Conservation (phyloP, 53 echinoderm and acorn worm genomes). For the Echinarachnius parma region DNA sequence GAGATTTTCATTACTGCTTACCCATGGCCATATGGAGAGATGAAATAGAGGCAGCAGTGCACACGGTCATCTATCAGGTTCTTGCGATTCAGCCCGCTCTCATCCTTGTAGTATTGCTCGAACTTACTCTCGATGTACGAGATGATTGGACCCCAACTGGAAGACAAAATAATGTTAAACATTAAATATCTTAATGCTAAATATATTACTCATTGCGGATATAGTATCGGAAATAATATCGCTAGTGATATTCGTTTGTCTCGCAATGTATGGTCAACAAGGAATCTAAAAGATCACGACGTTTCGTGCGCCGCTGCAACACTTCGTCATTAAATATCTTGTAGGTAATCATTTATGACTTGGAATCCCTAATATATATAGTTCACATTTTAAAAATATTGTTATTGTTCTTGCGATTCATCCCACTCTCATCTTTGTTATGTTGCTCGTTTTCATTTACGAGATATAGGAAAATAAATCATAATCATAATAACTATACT, state of each 20-base stretch:
- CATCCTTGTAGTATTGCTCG: conserved; percentile 87
- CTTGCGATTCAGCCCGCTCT: conserved; percentile 89
- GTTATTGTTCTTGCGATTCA: conserved; percentile 86
- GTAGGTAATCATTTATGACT: no score
- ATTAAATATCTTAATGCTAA: background rate
- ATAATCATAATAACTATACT: conserved; percentile 67
- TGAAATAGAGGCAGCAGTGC: conserved; percentile 96
- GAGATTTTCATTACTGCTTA: conserved; percentile 60
- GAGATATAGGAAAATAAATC: conserved; percentile 74
- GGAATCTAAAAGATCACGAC: no score
- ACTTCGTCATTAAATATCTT: no score
- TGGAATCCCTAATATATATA: no score
- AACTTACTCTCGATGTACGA: conserved; percentile 84
- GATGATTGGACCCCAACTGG: conserved; percentile 77
- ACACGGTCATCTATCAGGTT: conserved; percentile 91
- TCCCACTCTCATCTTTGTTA: conserved; percentile 88
- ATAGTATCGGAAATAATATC: no score
- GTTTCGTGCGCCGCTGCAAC: no score
- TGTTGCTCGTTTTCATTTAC: conserved; percentile 84
- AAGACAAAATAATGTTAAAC: conserved; percentile 1
- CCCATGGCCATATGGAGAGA: conserved; percentile 97
- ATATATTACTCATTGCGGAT: background rate
- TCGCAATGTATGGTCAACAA: no score
- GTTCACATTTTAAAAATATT: no score
- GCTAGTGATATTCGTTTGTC: no score